Percentiles rank a stretch among this genome's conserved stretches.
These are phyloP conservation scores for Thunnus albacares DNA, from an alignment of 2,797 vertebrate species.

Conservation along the genomic window DNA sequence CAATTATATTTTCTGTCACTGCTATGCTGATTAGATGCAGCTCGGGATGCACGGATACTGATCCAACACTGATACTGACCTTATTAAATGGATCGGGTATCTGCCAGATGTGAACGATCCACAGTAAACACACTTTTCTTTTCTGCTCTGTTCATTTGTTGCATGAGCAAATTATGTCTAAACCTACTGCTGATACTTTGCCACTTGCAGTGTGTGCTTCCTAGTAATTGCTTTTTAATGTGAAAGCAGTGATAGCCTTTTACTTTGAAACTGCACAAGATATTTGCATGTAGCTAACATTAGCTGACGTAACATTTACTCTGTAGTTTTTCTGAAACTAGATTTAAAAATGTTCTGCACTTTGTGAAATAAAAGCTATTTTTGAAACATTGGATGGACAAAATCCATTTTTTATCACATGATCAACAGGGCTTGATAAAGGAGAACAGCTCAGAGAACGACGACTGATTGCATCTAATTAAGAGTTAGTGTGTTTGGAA, in stretches of 20 bases:
- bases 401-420: too few relatives aligned
- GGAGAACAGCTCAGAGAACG: too few relatives aligned
- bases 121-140: neutral
- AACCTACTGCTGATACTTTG: neutral
- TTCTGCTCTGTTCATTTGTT: neutral
- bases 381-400: too few relatives aligned
- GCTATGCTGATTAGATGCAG: conserved; percentile 6
- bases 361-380: too few relatives aligned
- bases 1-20: neutral
- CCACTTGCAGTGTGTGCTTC: neutral
- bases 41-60: neutral
- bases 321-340: too few relatives aligned
- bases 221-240: neutral
- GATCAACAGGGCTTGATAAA: too few relatives aligned
- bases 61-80: neutral
- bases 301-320: neutral
- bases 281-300: too few relatives aligned
- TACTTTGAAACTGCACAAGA: neutral
- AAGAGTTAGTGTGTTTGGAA: too few relatives aligned
- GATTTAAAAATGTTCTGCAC: too few relatives aligned
- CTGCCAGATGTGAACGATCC: neutral
- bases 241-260: neutral
- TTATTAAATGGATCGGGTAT: neutral
- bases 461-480: too few relatives aligned
- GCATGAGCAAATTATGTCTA: neutral